Conservation (phyloP, 2,797 vertebrate species). For the Euphonia xanthogaster region DNA sequence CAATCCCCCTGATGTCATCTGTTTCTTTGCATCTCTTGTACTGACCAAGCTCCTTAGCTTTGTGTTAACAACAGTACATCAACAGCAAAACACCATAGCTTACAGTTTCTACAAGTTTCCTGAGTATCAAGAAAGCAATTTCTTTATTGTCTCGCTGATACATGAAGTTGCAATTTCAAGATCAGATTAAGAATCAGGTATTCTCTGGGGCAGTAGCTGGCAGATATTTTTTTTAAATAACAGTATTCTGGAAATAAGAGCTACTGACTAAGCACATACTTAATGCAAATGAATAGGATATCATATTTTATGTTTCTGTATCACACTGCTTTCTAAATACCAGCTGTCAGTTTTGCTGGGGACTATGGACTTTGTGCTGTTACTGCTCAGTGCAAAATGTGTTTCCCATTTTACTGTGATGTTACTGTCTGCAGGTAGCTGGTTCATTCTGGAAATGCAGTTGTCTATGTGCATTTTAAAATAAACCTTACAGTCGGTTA, state of each 20-base stretch:
- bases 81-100: accelerated
- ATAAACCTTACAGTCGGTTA: neutral
- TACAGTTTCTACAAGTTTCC: neutral
- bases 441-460: neutral
- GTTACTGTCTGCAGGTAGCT: neutral
- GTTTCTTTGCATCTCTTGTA: neutral
- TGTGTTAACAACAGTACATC: neutral
- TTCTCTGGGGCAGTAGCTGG: neutral
- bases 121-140: neutral
- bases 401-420: neutral
- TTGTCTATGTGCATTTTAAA: neutral
- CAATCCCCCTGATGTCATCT: neutral
- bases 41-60: neutral
- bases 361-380: neutral
- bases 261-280: neutral
- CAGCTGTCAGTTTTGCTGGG: neutral
- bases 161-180: neutral
- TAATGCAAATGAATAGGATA: neutral
- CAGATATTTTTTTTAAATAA: conserved; percentile 4
- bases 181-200: neutral
- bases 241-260: neutral
- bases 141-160: neutral
- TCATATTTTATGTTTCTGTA: neutral
- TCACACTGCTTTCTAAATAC: neutral
- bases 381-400: neutral